Conservation (phyloP, 2,113 vertebrate species). For the Nesogale talazaci region DNA sequence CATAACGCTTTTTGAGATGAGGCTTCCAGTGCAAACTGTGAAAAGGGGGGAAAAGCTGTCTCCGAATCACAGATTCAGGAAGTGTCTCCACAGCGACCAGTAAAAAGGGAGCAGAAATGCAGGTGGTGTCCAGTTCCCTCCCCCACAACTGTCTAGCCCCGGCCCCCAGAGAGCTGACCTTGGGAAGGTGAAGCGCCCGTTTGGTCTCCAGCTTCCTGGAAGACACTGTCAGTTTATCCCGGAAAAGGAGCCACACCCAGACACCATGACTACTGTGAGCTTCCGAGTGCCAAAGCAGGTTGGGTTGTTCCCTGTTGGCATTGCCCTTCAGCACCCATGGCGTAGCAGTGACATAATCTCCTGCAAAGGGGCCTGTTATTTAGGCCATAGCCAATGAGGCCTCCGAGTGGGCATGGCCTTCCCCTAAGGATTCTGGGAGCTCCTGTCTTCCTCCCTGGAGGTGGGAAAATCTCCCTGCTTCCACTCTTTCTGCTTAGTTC, state of each 20-base stretch:
- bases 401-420: too few species aligned
- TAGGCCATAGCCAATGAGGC: too few species aligned
- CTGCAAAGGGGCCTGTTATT: too few species aligned
- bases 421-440: too few species aligned
- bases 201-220: neutral
- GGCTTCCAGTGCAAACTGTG: neutral
- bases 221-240: neutral
- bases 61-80: neutral
- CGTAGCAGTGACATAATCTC: too few species aligned
- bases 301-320: neutral
- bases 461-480: too few species aligned
- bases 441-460: too few species aligned
- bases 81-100: neutral
- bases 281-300: neutral
- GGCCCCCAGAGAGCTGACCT: neutral
- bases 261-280: neutral
- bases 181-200: neutral
- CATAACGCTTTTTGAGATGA: neutral
- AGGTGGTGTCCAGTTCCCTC: neutral
- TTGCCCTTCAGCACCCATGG: neutral
- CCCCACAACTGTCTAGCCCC: neutral
- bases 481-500: too few species aligned
- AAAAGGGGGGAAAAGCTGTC: neutral
- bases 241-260: neutral
- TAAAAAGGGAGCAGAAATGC: neutral